Evolutionary conservation across 2,113 vertebrate species (phyloP).

Genomic region (Mohoua ochrocephala): DNA sequence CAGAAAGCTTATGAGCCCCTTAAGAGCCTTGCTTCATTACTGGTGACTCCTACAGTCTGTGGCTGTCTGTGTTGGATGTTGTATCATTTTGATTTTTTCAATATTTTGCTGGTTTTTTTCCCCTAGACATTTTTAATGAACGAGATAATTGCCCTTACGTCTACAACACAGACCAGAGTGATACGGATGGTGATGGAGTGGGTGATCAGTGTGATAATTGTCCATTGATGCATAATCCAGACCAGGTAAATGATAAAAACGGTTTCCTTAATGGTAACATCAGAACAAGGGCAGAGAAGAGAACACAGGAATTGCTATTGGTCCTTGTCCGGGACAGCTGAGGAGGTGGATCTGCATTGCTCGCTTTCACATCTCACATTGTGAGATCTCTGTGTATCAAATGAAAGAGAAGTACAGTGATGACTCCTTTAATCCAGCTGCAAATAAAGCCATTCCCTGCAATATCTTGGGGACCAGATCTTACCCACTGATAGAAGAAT

Average conservation of each 20-base stretch:
- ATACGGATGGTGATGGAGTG: slow-evolving; percentile 91
- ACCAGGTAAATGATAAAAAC: slow-evolving; percentile 78
- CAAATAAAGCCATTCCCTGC: background rate
- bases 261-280: background rate
- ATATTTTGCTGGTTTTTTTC: background rate
- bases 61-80: background rate
- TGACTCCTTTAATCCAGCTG: background rate
- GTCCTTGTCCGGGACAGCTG: background rate
- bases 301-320: background rate
- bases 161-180: slow-evolving; percentile 94
- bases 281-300: background rate
- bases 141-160: slow-evolving; percentile 93
- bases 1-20: background rate
- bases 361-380: background rate
- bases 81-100: background rate
- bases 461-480: background rate
- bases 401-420: background rate
- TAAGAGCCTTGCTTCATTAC: background rate
- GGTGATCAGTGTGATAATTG: slow-evolving; percentile 98
- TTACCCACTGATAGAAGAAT: background rate
- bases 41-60: background rate
- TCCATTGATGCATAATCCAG: slow-evolving; percentile 90
- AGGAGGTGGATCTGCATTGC: background rate
- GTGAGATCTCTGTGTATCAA: background rate
- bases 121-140: slow-evolving; percentile 89